Base-by-base conservation (phyloP, 2,888 invertebrate species). In the Phaonia tiefii region DNA sequence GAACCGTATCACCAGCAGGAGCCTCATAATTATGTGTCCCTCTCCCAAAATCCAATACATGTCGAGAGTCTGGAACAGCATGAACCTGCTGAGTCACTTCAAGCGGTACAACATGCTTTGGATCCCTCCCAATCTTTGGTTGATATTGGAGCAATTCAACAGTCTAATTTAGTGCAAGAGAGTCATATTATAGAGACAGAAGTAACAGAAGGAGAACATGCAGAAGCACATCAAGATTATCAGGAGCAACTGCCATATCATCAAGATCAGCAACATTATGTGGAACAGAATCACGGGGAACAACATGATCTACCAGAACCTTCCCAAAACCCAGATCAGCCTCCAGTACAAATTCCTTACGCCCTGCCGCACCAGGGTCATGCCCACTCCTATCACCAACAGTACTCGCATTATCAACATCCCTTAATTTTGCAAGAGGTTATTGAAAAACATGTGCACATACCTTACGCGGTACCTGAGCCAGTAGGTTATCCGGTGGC, bases 401-500 rank as follows among this genome's bases (percentile, higher is more conserved):
- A 22, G 1, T 1, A 10, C 2, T 17, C 15, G 2, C 67, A 51
- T 1, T 39, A 69, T 25, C 69, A 69, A 17, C 42, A 1, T 10
- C 74, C 75, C 0, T 8, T 72, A n/a, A 20, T 78, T 1, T 0
- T 85, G 11, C 83, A 86, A 2, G 84, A 88, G 54, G 83, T 93
- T 1, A 89, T 93, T 1, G 93, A 93, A 81, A 93, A 92, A 79
- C 92, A 90, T 72, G 88, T 90, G 13, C 89, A 88, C 1, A 86
- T 91, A 3, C 86, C 92, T 91, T 94, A 89, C 67, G 87, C 89
- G 0, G 87, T 89, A 0, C 93, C 93, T 5, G 92, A 93, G 5
- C 92, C 92, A 0, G 90, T 92, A 0, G 91, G 92, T 22, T 86
- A 89, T 5, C 89, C 90, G 0, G 85, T 88, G 0, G 89, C 92